Percentiles rank a stretch among this genome's conserved stretches.
phyloP scores from a whole-genome alignment of 2,113 vertebrate genomes.

The Orthonyx spaldingii region DNA sequence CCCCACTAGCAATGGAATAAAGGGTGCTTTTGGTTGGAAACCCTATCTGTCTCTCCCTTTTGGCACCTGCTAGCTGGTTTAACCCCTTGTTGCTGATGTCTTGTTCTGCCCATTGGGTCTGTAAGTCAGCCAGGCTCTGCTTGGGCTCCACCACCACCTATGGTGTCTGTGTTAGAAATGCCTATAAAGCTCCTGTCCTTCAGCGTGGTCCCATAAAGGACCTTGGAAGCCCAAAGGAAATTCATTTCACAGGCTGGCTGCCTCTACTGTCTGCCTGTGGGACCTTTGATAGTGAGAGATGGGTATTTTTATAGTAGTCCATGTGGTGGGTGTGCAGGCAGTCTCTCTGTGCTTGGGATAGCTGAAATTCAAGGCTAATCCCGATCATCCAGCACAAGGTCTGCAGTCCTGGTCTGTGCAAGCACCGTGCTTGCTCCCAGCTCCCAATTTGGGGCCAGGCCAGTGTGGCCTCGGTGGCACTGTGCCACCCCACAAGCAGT shows the following conservation, averaged over 20 bases:
- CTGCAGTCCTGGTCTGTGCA: neutral
- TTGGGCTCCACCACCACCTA: neutral
- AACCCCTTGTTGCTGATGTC: neutral
- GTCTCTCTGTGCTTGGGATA: neutral
- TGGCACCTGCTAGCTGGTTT: neutral
- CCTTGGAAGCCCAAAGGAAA: neutral
- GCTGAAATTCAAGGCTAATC: conserved; percentile 10
- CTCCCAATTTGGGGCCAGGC: rapidly evolving
- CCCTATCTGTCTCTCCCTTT: neutral
- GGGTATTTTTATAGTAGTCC: neutral
- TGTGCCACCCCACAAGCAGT: neutral
- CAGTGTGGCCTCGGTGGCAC: neutral
- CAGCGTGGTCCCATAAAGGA: neutral
- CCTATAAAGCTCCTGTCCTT: neutral
- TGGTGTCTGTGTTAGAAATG: neutral
- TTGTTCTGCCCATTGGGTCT: rapidly evolving
- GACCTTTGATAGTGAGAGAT: neutral
- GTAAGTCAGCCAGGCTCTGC: neutral
- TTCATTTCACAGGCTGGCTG: neutral
- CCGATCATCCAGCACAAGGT: neutral
- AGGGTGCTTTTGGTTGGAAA: neutral
- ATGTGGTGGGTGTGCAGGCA: neutral
- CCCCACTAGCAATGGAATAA: neutral
- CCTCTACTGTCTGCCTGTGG: rapidly evolving
- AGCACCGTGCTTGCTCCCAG: neutral